Evolutionary conservation across 1,140 invertebrate species (phyloP), one percentile per base, ranked within the genome.

Genomic region (Ephestia elutella): DNA sequence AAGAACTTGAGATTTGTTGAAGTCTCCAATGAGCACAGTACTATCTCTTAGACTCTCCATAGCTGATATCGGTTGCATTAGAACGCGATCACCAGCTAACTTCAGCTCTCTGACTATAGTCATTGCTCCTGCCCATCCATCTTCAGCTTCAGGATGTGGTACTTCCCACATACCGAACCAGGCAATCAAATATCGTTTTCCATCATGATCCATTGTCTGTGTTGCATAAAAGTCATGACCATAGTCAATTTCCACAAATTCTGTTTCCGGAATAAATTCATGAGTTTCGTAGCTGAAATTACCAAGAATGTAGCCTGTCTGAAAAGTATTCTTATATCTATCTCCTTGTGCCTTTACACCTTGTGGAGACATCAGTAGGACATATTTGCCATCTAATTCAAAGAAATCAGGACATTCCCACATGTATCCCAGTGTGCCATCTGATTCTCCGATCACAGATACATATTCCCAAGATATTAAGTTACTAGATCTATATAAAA

Each of bases 151-250:
- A 2, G 74, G 76, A 32, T 79, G 72, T 2, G 73, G 65, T 0
- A 70, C 70, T 2, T 89, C 86, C 89, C 89, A 90, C 84, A 86
- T 89, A 21, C 61, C 78, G 44, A 89, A 80, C 89, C 89, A 90
- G 11, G 66, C 80, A 10, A 87, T 59, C 5, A 86, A 15, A 20
- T 82, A 78, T 49, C 87, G 75, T n/a, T 67, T 80, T 0, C 87
- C 86, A 62, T 87, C 73, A 5, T 66, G 62, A 49, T 81, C 74
- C 13, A 69, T 77, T 0, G 87, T 86, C 50, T 86, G 82, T n/a
- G 86, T 77, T 11, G 86, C 88, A 55, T 90, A 90, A 53, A 87
- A 88, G 49, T 89, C 86, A 55, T 89, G 86, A 0, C 86, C 86
- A 51, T 65, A 89, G 58, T 89, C 86, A 5, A 88, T 64, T 65